Percentiles rank a stretch among this genome's conserved stretches.
phyloP scores from a whole-genome alignment of 2,113 vertebrate species.

The Salvelinus alpinus region DNA sequence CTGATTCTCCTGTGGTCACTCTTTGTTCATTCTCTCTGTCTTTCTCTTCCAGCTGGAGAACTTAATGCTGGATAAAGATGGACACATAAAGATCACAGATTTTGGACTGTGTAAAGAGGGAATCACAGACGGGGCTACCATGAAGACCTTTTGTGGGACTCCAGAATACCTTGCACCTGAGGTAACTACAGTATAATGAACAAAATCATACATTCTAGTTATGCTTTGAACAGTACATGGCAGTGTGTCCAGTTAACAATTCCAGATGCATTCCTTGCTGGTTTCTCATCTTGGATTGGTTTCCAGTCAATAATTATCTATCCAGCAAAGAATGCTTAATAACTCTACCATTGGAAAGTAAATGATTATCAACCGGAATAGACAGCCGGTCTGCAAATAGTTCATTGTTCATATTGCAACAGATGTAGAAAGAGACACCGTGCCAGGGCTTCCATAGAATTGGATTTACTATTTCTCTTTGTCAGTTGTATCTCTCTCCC shows the following conservation, averaged over 20 bases:
- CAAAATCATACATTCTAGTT: no score
- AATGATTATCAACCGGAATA: slow-evolving; percentile 9
- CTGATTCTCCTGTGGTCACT: not conserved
- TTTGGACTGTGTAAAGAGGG: slow-evolving; percentile 98
- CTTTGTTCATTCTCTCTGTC: not conserved
- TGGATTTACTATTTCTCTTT: not conserved
- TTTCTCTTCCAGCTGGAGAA: slow-evolving; percentile 85
- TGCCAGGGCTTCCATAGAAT: not conserved
- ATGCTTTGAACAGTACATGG: no score
- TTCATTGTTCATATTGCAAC: slow-evolving; percentile 24
- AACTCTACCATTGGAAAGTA: not conserved
- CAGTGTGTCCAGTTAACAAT: not conserved
- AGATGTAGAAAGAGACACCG: not conserved
- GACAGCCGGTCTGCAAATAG: slow-evolving; percentile 16
- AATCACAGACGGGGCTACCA: slow-evolving; percentile 95
- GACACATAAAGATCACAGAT: slow-evolving; percentile 97
- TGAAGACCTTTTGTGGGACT: slow-evolving; percentile 99
- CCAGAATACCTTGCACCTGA: slow-evolving; percentile 97
- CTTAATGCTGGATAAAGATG: slow-evolving; percentile 97
- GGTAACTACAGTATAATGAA: slow-evolving; percentile 65
- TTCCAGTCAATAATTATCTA: not conserved
- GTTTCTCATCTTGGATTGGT: not conserved
- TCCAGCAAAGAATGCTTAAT: not conserved
- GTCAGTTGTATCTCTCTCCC: no score
- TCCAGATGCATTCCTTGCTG: not conserved